Evolutionary conservation across 2,797 vertebrate genomes (phyloP), one percentile per base, ranked within the genome.

Genomic region (Thalassophryne amazonica): DNA sequence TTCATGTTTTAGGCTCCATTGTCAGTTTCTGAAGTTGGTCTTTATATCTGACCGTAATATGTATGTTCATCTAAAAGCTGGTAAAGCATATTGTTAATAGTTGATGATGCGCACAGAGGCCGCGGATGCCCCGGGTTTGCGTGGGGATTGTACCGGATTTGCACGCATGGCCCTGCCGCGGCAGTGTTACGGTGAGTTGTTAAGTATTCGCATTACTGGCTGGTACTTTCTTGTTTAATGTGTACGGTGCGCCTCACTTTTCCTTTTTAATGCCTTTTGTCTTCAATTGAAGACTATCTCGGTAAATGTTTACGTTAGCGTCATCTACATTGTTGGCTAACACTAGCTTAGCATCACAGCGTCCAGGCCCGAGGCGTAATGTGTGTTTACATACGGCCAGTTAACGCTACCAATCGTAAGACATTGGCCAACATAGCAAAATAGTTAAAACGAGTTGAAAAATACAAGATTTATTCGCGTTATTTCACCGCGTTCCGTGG

Each of bases 101-200:
- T 58, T 66, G 55, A 66, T 57, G 76, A 82, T 81, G 75, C 78
- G 79, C 78, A 78, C 83, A 73, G 83, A 88, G 90, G 91, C 90
- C 91, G 58, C 60, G 61, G 51, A 52, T 30, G 55, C 25, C 88
- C 83, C 83, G 80, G 61, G 9, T 58, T 90, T 66, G 85, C 85
- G 60, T 76, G 55, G 49, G 69, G 73, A 88, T 80, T 81, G 71
- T 51, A 58, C 7, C 76, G 72, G 85, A 72, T 51, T 70, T 53
- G 63, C 45, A 50, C 54, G 62, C 72, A 69, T 16, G 79, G 84
- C 75, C 74, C 61, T 41, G 49, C 70, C 64, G 63, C 62, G 47
- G 61, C 63, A 32, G 23, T 17, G 61, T 32, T 45, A 60, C 53
- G 88, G 89, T 91, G 77, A 88, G 87, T 85, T 70, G 42, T 64